Evolutionary conservation across 2,113 vertebrate species (phyloP), one percentile per base, ranked within the genome.

Genomic region (Plecturocebus donacophilus): DNA sequence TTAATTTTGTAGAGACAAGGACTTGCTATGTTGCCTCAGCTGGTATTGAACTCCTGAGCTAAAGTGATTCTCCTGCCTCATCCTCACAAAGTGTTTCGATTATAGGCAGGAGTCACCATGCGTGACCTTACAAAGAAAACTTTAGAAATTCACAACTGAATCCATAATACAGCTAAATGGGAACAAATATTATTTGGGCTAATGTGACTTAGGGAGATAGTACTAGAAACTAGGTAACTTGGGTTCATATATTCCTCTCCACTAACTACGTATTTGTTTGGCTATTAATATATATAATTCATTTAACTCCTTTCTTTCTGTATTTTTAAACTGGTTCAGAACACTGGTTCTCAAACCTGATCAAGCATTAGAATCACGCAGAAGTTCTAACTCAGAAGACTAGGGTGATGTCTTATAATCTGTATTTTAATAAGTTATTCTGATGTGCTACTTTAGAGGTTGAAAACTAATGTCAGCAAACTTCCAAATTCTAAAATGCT

Each of bases 371-470:
- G 13, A 91, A 42, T 70, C 64, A 91, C 14, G 7, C 1, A 61
- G 21, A 58, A 89, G 17, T 90, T 89, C 47, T 80, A 52, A 79
- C 52, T 87, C 81, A 82, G 85, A 94, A 95, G 23, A 66, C 6
- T 6, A 90, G 88, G 16, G 64, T 66, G 9, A 30, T 61, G 35
- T 27, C 30, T 80, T 40, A 8, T 71, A 56, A 45, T 73, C 66
- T 73, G 30, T 45, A 87, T 70, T 92, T 87, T 96, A 86, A 52
- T 32, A 56, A 71, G 32, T 86, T 54, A 92, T 84, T 90, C 35
- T 84, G 42, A 70, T 75, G 7, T 64, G 61, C 32, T 87, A 66
- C 91, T 75, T 73, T 52, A 88, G 86, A 23, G 19, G 42, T 12
- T 76, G 56, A 95, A 93, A 96, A 81, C 10, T 52, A 79, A 52